phyloP scores from a whole-genome alignment of 1,140 invertebrate species.

The Zaprionus nigranus region DNA sequence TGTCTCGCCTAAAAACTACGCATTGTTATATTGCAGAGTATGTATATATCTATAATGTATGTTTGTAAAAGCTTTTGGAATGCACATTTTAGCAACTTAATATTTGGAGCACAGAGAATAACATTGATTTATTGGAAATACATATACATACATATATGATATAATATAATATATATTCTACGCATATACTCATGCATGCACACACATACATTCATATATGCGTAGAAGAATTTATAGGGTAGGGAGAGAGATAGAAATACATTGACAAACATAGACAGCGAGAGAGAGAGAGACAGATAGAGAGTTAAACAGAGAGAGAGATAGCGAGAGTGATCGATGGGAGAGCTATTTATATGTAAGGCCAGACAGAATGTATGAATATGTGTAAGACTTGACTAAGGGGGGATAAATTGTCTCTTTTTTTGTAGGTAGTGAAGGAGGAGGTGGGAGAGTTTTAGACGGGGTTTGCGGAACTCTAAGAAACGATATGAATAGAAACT shows the following conservation, averaged over 20 bases:
- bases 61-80: slow-evolving; percentile 24
- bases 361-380: slow-evolving; percentile 40
- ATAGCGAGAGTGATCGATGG: slow-evolving; percentile 53
- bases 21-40: not conserved
- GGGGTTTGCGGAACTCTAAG: slow-evolving; percentile 8
- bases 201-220: not conserved
- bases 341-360: slow-evolving; percentile 50
- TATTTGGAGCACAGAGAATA: slow-evolving; percentile 31
- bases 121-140: slow-evolving; percentile 19
- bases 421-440: not conserved
- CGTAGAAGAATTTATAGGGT: slow-evolving; percentile 19
- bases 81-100: slow-evolving; percentile 31
- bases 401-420: slow-evolving; percentile 10
- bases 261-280: slow-evolving; percentile 28
- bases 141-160: slow-evolving; percentile 28
- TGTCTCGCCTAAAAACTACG: slow-evolving; percentile 1
- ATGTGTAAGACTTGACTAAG: slow-evolving; percentile 47
- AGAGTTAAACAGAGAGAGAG: slow-evolving; percentile 44
- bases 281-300: slow-evolving; percentile 39
- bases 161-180: slow-evolving; percentile 29
- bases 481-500: slow-evolving; percentile 20
- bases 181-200: slow-evolving; percentile 15
- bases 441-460: not conserved
- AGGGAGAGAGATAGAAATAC: slow-evolving; percentile 28
- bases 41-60: slow-evolving; percentile 14